A percentile compares a stretch with the other conserved stretches of the same genome.
Conservation (phyloP, 2,113 vertebrate species). For the Hucho hucho region DNA sequence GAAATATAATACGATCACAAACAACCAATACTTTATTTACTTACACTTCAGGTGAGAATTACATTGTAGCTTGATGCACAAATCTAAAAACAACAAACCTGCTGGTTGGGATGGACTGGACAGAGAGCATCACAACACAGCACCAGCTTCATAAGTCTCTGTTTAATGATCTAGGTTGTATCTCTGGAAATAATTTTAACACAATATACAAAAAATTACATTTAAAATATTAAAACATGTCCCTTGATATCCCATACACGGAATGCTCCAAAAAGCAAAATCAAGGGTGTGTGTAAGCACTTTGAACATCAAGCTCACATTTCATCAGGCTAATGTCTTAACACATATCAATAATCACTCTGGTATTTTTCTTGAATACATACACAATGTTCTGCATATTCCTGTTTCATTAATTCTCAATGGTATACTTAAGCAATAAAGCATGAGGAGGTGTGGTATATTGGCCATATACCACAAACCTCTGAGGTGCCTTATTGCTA, state of each 20-base stretch:
- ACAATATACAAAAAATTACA: constrained; percentile 13
- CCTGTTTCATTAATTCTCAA: neutral
- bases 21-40: constrained; percentile 7
- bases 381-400: neutral
- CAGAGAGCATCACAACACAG: neutral
- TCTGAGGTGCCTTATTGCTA: no score
- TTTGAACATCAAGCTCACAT: neutral
- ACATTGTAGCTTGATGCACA: neutral
- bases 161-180: constrained; percentile 1
- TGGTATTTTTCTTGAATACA: neutral
- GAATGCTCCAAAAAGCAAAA: constrained; percentile 9
- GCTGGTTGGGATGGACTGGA: neutral
- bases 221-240: constrained; percentile 17
- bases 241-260: constrained; percentile 45
- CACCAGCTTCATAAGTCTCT: neutral
- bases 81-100: neutral
- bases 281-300: neutral
- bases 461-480: no score
- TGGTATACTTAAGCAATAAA: neutral
- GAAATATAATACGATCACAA: neutral
- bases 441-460: no score
- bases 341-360: neutral
- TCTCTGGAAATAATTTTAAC: neutral
- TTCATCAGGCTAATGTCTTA: neutral
- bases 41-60: neutral